Conservation (phyloP, 2,113 vertebrate genomes). For the Carassius gibelio region DNA sequence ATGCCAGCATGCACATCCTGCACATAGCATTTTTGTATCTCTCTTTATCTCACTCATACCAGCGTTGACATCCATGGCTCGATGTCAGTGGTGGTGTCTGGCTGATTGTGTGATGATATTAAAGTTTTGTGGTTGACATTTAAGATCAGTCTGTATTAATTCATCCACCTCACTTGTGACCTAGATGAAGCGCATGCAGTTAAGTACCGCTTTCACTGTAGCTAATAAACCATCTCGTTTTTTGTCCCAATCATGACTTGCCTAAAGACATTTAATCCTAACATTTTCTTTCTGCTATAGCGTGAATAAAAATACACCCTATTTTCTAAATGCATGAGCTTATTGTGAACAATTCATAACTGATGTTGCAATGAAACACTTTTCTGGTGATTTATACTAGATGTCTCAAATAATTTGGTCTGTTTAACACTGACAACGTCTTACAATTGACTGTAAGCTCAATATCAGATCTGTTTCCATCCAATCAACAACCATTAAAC, state of each 20-base stretch:
- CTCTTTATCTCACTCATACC: background rate
- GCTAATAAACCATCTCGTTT: constrained; percentile 12
- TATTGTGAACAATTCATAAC: background rate
- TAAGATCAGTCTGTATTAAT: constrained; percentile 48
- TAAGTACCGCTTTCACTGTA: background rate
- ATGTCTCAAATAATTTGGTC: background rate
- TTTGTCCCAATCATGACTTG: constrained; percentile 27
- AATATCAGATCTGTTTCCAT: background rate
- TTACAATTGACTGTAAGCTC: background rate
- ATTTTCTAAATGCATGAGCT: background rate
- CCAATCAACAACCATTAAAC: background rate
- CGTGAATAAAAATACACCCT: background rate
- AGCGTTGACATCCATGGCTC: background rate
- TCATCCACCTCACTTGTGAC: constrained; percentile 38
- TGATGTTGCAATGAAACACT: background rate
- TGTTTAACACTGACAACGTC: background rate
- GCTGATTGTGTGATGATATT: constrained; percentile 29
- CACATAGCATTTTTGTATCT: constrained; percentile 9
- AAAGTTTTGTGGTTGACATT: constrained; percentile 48
- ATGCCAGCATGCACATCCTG: constrained; percentile 24
- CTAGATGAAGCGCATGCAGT: constrained; percentile 33
- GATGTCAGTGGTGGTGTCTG: background rate
- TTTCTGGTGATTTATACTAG: background rate
- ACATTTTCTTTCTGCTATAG: background rate
- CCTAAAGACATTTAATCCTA: constrained; percentile 31